Percentiles rank a stretch among this genome's conserved stretches.
Conservation (phyloP, 2,797 vertebrate genomes). For the Acanthornis magna region DNA sequence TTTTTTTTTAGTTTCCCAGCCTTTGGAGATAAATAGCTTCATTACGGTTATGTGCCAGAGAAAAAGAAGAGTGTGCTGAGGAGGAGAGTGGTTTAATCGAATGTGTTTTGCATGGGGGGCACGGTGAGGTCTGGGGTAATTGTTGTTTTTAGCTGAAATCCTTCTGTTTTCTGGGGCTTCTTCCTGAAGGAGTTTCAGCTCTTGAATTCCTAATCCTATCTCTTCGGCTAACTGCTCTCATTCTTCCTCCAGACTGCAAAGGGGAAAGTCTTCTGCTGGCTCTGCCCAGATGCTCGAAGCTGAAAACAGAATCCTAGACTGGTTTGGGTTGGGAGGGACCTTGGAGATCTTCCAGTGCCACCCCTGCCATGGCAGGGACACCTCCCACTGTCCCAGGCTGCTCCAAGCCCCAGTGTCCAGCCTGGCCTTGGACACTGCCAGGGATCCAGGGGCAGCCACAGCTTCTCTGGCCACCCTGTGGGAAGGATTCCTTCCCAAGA, state of each 20-base stretch:
- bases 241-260: background rate
- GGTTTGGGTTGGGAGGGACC: background rate
- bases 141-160: background rate
- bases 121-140: background rate
- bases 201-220: background rate
- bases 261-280: background rate
- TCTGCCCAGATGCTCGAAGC: background rate
- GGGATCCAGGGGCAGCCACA: background rate
- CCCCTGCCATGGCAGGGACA: background rate
- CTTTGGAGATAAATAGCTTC: background rate
- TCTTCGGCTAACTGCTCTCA: background rate
- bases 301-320: background rate
- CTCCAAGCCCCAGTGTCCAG: accelerated
- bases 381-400: accelerated
- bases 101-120: background rate
- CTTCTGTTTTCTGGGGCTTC: background rate
- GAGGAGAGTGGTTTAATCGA: background rate
- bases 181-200: background rate
- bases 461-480: background rate
- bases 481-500: background rate
- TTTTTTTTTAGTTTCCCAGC: background rate
- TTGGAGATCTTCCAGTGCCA: accelerated
- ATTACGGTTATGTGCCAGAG: background rate
- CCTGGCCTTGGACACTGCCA: background rate
- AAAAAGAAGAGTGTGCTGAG: background rate